Conservation (phyloP, 2,797 vertebrate species). For the Holocentrus rufus region DNA sequence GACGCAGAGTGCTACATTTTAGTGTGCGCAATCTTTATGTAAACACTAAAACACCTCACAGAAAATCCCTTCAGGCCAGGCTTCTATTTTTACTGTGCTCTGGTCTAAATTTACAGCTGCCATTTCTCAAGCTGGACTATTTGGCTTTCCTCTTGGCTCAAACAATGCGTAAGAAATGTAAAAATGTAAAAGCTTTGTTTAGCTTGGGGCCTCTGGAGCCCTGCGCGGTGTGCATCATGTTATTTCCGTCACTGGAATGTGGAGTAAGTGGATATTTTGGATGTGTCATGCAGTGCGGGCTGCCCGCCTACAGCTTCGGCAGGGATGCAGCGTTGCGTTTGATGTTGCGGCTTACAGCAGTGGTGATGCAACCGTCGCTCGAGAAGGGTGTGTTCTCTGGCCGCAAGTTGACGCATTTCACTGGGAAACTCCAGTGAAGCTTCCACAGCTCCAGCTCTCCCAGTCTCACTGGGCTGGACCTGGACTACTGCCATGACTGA, state of each 20-base stretch:
- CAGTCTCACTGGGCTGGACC: slow-evolving; percentile 29
- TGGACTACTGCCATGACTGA: slow-evolving; percentile 48
- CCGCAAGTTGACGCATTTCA: slow-evolving; percentile 65
- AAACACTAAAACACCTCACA: slow-evolving; percentile 3
- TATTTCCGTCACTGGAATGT: slow-evolving; percentile 58
- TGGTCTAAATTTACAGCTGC: slow-evolving; percentile 46
- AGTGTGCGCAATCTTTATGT: not conserved
- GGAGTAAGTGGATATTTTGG: slow-evolving; percentile 46
- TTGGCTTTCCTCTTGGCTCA: slow-evolving; percentile 28
- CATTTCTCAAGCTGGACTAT: not conserved
- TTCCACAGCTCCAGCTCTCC: slow-evolving; percentile 53
- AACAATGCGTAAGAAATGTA: slow-evolving; percentile 58
- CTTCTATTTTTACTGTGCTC: slow-evolving; percentile 54
- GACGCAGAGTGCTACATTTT: slow-evolving; percentile 43
- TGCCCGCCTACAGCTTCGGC: slow-evolving; percentile 39
- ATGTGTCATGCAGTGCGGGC: slow-evolving; percentile 53
- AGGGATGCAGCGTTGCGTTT: slow-evolving; percentile 36
- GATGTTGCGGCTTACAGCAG: slow-evolving; percentile 50
- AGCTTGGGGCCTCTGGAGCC: slow-evolving; percentile 47
- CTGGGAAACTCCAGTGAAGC: slow-evolving; percentile 67
- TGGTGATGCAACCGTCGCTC: slow-evolving; percentile 67
- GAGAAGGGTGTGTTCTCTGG: slow-evolving; percentile 52
- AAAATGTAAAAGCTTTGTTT: slow-evolving; percentile 49
- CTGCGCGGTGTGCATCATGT: slow-evolving; percentile 20
- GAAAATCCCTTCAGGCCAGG: slow-evolving; percentile 9